Base-by-base conservation (phyloP, 2,888 invertebrate species). In the Andrena trimmerana region DNA sequence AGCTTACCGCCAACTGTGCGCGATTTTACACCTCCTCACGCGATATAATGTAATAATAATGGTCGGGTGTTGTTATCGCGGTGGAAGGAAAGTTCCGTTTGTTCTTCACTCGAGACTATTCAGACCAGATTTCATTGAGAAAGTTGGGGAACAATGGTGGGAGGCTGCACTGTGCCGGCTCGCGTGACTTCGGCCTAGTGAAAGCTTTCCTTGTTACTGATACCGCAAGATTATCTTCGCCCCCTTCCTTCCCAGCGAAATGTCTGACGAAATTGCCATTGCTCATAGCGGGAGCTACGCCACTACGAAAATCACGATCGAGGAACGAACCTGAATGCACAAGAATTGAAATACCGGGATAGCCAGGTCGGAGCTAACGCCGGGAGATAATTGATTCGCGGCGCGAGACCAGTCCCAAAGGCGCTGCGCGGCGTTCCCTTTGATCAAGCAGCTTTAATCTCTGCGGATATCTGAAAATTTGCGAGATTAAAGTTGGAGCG, bases 381-480 rank as follows among this genome's bases (percentile, higher is more conserved):
- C 31, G 31, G 2, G 20, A 36, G 60, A 67, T 78, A 78, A 78
- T 73, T 78, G 74, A 78, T 78, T 60, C 59, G 33, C 42, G 24
- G 54, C 54, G 20, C 20, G 24, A 54, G 24, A 8, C 8, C 20
- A 2, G 54, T 54, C 8, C 7, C n/a, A 54, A 24, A 20, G 54
- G 24, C 52, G 42, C 3, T 36, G 36, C 36, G 29, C 54, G 33
- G 29, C 36, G 20, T 62, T 33, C 1, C 33, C 42, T 76, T 76
- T 57, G 60, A 77, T 77, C 20, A 71, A 71, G 31, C 54, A 66
- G n/a, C 36, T 20, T 42, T 72, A 27, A 72, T 72, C 66, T 10
- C 27, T 52, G n/a, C 8, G 68, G 62, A 74, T 76, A 65, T 66
- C 60, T 31, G 73, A 57, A 77, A 84, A 84, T 81, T 69, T 54